phyloP scores from a whole-genome alignment of 2,888 invertebrate species.

The Drosophila infuscata region DNA sequence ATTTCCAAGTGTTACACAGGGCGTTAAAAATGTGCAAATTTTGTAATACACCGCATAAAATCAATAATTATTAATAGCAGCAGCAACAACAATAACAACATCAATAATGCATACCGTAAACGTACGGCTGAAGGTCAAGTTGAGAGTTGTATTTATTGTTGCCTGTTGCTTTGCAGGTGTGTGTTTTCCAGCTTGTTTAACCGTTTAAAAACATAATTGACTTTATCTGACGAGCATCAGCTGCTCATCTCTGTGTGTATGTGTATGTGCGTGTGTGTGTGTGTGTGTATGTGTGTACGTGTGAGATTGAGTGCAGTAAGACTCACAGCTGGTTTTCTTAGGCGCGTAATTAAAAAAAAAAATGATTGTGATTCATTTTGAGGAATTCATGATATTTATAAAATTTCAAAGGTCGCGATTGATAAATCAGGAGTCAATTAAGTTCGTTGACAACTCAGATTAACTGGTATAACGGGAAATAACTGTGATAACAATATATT shows the following conservation, averaged over 20 bases:
- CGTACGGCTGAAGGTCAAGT: constrained; percentile 54
- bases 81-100: constrained; percentile 2
- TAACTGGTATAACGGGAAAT: background rate
- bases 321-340: background rate
- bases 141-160: constrained; percentile 23
- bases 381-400: background rate
- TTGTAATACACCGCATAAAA: constrained; percentile 39
- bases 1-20: constrained; percentile 26
- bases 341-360: background rate
- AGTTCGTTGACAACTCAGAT: background rate
- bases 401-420: background rate
- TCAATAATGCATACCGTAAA: constrained; percentile 24
- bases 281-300: background rate
- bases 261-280: background rate
- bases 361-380: background rate
- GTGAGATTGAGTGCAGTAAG: background rate
- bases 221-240: constrained; percentile 40
- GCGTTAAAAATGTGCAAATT: constrained; percentile 52
- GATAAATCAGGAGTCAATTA: background rate
- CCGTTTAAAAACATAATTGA: constrained; percentile 56
- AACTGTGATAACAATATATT: background rate
- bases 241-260: background rate
- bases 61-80: constrained; percentile 37
- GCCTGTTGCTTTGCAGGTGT: constrained; percentile 27
- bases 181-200: constrained; percentile 37